These are phyloP conservation scores for Brachionus koreanus DNA, from an alignment of 1,140 invertebrate genomes.

Conservation along the genomic window DNA sequence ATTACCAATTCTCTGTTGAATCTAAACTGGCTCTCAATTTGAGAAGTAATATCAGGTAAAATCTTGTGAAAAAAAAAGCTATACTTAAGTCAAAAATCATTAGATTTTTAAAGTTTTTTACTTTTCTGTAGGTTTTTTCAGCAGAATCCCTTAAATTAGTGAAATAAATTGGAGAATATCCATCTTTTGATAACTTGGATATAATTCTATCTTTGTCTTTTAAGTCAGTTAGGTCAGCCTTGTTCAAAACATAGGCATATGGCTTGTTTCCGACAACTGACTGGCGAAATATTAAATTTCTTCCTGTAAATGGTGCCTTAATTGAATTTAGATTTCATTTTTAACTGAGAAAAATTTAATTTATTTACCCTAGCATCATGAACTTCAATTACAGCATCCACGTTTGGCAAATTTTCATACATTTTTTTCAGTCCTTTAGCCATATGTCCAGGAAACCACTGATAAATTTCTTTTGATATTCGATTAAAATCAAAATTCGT, in stretches of 20 bases:
- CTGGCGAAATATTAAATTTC: background rate
- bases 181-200: background rate
- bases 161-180: conserved; percentile 33
- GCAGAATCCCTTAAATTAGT: conserved; percentile 23
- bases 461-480: conserved; percentile 39
- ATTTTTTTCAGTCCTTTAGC: conserved; percentile 43
- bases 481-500: conserved; percentile 11
- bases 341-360: background rate
- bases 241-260: conserved; percentile 37
- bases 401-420: conserved; percentile 24
- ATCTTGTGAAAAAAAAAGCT: background rate
- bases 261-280: conserved; percentile 19
- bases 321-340: background rate
- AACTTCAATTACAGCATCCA: conserved; percentile 44
- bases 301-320: conserved; percentile 22
- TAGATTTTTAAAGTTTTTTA: background rate
- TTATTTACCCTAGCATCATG: conserved; percentile 36
- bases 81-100: background rate
- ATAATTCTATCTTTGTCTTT: background rate
- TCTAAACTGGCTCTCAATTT: conserved; percentile 24
- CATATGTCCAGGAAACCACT: conserved; percentile 45
- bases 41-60: conserved; percentile 14
- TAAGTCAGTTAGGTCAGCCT: conserved; percentile 24
- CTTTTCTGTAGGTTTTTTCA: conserved; percentile 30
- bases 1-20: conserved; percentile 33